Percentiles rank a stretch among this genome's conserved stretches.
These are phyloP conservation scores for Macheiramphus alcinus DNA, from an alignment of 2,113 vertebrate genomes.

Conservation along the genomic window DNA sequence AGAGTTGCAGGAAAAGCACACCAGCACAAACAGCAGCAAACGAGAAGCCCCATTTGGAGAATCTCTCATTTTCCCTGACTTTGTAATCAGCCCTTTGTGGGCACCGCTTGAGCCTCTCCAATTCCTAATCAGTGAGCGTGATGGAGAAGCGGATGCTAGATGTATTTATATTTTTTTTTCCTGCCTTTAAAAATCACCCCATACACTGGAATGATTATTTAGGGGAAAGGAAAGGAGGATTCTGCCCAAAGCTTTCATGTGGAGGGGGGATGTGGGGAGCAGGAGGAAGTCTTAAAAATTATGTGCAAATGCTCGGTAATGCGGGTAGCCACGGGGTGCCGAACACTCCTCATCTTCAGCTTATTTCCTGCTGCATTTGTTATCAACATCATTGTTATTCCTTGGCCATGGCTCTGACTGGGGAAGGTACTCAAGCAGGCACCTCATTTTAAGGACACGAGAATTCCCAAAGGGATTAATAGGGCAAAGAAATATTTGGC, in stretches of 20 bases:
- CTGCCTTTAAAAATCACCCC: background rate
- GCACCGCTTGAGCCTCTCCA: background rate
- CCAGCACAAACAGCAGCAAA: background rate
- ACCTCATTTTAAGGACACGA: background rate
- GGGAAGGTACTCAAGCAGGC: background rate
- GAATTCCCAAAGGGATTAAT: conserved; percentile 37
- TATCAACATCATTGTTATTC: conserved; percentile 1
- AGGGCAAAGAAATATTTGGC: background rate
- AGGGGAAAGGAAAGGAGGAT: background rate
- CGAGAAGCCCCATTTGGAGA: background rate
- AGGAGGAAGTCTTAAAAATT: background rate
- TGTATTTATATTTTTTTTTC: background rate
- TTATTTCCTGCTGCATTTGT: background rate
- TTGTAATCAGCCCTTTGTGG: background rate
- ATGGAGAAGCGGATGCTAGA: background rate
- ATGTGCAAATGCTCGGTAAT: background rate
- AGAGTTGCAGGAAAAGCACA: background rate
- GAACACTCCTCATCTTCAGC: background rate
- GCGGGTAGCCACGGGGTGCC: background rate
- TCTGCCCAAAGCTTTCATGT: background rate
- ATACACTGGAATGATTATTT: background rate
- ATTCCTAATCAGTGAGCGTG: background rate
- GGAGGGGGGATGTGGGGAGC: background rate
- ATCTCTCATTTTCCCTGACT: background rate
- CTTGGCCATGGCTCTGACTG: background rate